A percentile compares a stretch with the other conserved stretches of the same genome.
These are phyloP conservation scores for Cryptoprocta ferox DNA, from an alignment of 2,797 vertebrate species.

Conservation along the genomic window DNA sequence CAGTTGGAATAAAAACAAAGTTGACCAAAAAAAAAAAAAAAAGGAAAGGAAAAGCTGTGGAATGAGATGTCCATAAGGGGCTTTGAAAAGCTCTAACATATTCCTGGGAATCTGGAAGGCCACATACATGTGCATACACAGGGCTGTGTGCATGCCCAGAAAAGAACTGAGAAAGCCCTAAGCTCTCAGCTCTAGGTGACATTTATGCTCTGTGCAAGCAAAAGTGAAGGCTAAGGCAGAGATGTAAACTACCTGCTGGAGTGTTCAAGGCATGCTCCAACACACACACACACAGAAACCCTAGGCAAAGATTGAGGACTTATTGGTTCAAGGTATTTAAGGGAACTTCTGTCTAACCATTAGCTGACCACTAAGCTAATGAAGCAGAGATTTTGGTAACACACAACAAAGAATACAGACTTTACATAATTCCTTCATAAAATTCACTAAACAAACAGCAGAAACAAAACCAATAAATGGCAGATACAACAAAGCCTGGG, in stretches of 20 bases:
- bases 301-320: background rate
- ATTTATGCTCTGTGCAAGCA: background rate
- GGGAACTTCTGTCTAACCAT: background rate
- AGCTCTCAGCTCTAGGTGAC: background rate
- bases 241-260: background rate
- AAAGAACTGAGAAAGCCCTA: background rate
- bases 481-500: background rate
- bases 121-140: background rate
- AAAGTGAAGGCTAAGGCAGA: background rate
- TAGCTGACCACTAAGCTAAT: background rate
- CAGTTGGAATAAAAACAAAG: background rate
- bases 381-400: background rate
- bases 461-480: background rate
- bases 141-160: background rate
- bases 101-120: background rate
- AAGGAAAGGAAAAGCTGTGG: background rate
- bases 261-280: background rate
- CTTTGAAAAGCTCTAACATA: background rate
- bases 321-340: background rate
- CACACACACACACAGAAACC: background rate
- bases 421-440: background rate
- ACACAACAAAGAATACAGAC: background rate
- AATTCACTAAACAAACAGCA: background rate
- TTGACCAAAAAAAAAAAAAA: background rate
- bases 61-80: background rate